These are phyloP conservation scores for Chloroclysta siterata DNA, from an alignment of 2,888 invertebrate species.

Conservation along the genomic window DNA sequence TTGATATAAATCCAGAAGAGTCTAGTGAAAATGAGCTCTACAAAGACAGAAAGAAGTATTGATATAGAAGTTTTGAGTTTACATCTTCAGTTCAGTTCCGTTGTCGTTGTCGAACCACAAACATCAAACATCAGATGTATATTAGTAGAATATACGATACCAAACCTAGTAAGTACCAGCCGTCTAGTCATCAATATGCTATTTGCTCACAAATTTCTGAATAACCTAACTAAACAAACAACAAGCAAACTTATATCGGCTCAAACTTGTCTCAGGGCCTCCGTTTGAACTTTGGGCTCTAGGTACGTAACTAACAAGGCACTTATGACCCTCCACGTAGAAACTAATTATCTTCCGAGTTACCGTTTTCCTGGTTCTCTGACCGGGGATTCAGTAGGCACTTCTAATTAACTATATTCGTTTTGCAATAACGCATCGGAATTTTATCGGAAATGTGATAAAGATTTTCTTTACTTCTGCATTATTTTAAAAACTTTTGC, in stretches of 20 bases:
- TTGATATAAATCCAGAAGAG: too few relatives aligned
- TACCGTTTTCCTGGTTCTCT: constrained; percentile 18
- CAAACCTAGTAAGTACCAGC: neutral
- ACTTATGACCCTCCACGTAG: constrained; percentile 28
- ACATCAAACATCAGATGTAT: neutral
- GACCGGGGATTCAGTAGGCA: constrained; percentile 7
- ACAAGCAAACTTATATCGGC: neutral
- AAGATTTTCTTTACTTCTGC: too few relatives aligned
- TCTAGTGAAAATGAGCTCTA: too few relatives aligned
- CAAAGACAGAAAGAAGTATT: too few relatives aligned
- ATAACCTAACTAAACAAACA: neutral
- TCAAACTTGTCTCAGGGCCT: constrained; percentile 14
- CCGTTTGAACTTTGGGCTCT: constrained; percentile 28
- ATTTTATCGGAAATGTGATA: neutral
- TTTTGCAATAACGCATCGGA: neutral
- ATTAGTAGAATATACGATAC: neutral
- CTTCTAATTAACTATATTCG: constrained; percentile 8
- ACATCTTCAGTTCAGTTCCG: too few relatives aligned
- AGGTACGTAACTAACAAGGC: constrained; percentile 28
- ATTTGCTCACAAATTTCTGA: neutral
- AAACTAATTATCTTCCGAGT: constrained; percentile 27
- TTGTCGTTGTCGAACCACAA: too few relatives aligned
- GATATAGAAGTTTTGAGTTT: too few relatives aligned
- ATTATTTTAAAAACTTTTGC: too few relatives aligned
- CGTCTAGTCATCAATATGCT: neutral